A percentile compares a stretch with the other conserved stretches of the same genome.
Evolutionary conservation across 2,797 vertebrate genomes (phyloP).

Genomic region (Bradypus variegatus): DNA sequence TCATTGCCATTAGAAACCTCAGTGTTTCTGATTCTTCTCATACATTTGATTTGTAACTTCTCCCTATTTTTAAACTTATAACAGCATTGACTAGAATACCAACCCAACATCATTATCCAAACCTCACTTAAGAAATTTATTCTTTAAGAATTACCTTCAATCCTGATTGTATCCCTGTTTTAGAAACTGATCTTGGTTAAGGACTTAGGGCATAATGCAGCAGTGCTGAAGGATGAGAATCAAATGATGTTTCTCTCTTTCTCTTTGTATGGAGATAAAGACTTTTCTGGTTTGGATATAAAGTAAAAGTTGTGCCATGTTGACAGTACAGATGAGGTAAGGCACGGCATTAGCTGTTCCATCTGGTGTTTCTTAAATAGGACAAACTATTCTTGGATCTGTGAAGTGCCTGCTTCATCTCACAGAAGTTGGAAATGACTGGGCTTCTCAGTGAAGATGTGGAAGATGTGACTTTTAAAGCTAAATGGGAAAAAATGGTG

Average conservation of each 20-base stretch:
- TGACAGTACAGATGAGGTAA: constrained; percentile 51
- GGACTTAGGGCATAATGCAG: not conserved
- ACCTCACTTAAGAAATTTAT: not conserved
- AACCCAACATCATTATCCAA: not conserved
- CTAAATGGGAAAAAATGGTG: constrained; percentile 37
- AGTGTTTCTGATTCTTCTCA: not conserved
- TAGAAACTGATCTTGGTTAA: not conserved
- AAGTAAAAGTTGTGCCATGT: constrained; percentile 35
- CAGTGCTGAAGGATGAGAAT: not conserved
- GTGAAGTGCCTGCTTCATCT: constrained; percentile 53
- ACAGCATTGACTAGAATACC: not conserved
- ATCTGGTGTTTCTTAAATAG: constrained; percentile 66
- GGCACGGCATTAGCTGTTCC: constrained; percentile 54
- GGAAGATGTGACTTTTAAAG: constrained; percentile 51
- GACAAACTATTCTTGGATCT: constrained; percentile 62
- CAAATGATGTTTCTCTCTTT: not conserved
- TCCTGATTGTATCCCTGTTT: not conserved
- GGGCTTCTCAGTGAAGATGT: constrained; percentile 48
- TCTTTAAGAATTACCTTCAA: not conserved
- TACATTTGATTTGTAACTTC: not conserved
- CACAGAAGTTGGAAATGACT: constrained; percentile 52
- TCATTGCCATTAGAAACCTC: not conserved
- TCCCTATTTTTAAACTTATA: constrained; percentile 13
- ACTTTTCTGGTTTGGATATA: constrained; percentile 43
- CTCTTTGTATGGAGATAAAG: not conserved